These are phyloP conservation scores for Falcaria lacertinaria DNA, from an alignment of 2,888 invertebrate species.

Conservation along the genomic window DNA sequence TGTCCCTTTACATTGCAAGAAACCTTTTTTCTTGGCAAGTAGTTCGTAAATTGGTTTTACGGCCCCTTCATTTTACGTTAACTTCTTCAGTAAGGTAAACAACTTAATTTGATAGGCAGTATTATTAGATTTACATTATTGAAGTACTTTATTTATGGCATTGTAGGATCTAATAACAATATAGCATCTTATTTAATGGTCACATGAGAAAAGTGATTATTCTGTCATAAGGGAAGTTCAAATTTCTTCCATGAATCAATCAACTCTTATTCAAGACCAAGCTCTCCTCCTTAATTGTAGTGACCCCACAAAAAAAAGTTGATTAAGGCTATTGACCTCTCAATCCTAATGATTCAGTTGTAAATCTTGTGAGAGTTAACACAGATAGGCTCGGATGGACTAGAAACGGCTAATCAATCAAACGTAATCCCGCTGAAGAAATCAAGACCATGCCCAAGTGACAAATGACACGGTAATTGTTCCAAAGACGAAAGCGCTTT, in stretches of 20 bases:
- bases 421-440: slow-evolving; percentile 55
- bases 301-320: background rate
- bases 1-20: slow-evolving; percentile 2
- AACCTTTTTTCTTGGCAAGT: slow-evolving; percentile 1
- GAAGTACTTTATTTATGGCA: too few relatives aligned
- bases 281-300: background rate
- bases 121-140: too few relatives aligned
- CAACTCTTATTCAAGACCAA: too few relatives aligned
- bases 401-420: slow-evolving; percentile 64
- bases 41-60: slow-evolving; percentile 1
- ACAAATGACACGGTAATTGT: slow-evolving; percentile 75
- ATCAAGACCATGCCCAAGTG: slow-evolving; percentile 55
- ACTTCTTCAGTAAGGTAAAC: slow-evolving; percentile 11
- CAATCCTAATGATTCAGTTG: slow-evolving; percentile 23
- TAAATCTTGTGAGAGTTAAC: slow-evolving; percentile 22
- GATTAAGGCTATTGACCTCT: slow-evolving; percentile 13
- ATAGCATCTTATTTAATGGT: too few relatives aligned
- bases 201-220: too few relatives aligned
- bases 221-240: too few relatives aligned
- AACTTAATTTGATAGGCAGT: background rate
- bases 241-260: too few relatives aligned
- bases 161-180: too few relatives aligned
- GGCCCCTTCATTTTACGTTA: background rate
- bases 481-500: slow-evolving; percentile 52
- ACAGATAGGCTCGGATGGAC: slow-evolving; percentile 1